These are phyloP conservation scores for Adelognathus sp. DNA, from an alignment of 2,888 invertebrate genomes.

Conservation along the genomic window DNA sequence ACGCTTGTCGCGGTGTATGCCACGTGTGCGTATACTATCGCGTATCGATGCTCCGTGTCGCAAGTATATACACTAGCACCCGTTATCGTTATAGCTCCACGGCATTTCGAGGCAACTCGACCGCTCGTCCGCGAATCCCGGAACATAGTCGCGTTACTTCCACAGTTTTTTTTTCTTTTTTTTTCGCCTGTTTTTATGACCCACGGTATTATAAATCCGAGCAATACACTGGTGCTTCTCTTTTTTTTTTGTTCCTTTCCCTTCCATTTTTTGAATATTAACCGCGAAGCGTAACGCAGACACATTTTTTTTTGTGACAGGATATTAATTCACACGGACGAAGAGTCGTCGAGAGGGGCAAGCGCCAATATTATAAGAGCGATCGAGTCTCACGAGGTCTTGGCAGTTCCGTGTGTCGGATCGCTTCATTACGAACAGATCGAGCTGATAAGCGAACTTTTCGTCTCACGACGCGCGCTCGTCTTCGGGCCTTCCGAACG, in stretches of 20 bases:
- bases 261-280: not conserved
- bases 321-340: conserved; percentile 14
- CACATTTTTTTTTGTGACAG: not conserved
- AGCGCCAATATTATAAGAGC: conserved; percentile 18
- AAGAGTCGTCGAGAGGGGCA: not conserved
- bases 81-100: conserved; percentile 37
- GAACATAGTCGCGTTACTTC: conserved; percentile 14
- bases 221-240: conserved; percentile 61
- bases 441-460: not conserved
- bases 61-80: not conserved
- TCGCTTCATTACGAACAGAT: not conserved
- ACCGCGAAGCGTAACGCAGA: too few species aligned
- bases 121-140: conserved; percentile 39
- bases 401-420: conserved; percentile 2
- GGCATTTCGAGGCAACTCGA: conserved; percentile 23
- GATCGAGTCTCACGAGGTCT: not conserved
- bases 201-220: conserved; percentile 75
- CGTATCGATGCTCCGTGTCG: not conserved
- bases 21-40: conserved; percentile 46
- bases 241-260: not conserved
- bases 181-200: conserved; percentile 69
- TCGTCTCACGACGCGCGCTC: not conserved
- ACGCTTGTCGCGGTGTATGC: conserved; percentile 27
- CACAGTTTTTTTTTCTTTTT: too few species aligned
- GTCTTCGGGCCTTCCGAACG: conserved; percentile 44